These are phyloP conservation scores for Microhierax caerulescens DNA, from an alignment of 2,797 vertebrate genomes.

Conservation along the genomic window DNA sequence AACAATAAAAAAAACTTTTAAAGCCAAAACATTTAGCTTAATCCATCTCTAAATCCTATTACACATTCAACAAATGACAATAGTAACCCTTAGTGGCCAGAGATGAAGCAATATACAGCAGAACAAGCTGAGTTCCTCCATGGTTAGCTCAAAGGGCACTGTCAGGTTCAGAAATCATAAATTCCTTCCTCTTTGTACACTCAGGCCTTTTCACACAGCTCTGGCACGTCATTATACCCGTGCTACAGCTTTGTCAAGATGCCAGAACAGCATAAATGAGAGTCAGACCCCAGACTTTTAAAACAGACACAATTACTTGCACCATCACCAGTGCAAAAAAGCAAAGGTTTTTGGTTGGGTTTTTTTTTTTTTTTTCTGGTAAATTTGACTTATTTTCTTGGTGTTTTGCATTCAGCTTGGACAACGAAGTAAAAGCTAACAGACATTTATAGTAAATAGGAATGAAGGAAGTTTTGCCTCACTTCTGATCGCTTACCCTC, in stretches of 20 bases:
- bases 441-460: neutral
- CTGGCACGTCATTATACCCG: neutral
- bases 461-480: neutral
- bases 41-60: conserved; percentile 9
- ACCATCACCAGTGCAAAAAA: neutral
- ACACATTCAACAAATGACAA: neutral
- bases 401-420: neutral
- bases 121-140: neutral
- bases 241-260: neutral
- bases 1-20: neutral
- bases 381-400: neutral
- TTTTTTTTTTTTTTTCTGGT: neutral
- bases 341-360: neutral
- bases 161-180: neutral
- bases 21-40: conserved; percentile 20
- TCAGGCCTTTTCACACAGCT: neutral
- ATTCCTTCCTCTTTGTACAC: neutral
- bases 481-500: neutral
- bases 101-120: neutral
- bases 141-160: neutral
- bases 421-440: neutral
- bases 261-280: neutral
- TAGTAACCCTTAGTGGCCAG: neutral
- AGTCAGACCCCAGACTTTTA: neutral
- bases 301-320: neutral